These are phyloP conservation scores for Phylloscopus whistleri DNA, from an alignment of 2,113 vertebrate genomes.

Conservation along the genomic window DNA sequence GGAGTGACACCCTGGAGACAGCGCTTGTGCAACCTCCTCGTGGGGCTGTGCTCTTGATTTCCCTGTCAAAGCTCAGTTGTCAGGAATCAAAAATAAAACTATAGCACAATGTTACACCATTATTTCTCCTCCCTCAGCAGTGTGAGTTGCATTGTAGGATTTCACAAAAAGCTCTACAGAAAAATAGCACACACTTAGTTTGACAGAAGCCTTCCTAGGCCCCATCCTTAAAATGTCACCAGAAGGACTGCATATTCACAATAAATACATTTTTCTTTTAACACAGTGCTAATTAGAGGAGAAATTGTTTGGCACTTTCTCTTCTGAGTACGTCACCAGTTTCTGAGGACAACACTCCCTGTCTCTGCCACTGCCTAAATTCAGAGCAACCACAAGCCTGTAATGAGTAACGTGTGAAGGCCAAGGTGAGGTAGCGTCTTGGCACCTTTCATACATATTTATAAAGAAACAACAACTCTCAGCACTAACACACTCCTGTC, in stretches of 20 bases:
- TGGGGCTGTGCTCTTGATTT: neutral
- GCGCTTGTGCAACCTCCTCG: constrained; percentile 48
- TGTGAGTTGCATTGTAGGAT: neutral
- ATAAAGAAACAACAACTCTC: constrained; percentile 32
- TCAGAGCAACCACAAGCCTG: constrained; percentile 8
- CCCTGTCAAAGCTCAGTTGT: neutral
- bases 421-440: constrained; percentile 22
- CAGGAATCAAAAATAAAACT: constrained; percentile 12
- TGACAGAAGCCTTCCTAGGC: neutral
- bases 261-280: neutral
- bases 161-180: neutral
- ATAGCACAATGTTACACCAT: neutral
- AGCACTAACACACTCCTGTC: neutral
- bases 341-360: constrained; percentile 1
- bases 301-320: constrained; percentile 30
- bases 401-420: neutral
- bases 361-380: neutral
- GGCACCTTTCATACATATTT: constrained; percentile 10
- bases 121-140: neutral
- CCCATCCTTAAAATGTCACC: neutral
- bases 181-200: neutral
- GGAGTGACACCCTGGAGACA: constrained; percentile 68
- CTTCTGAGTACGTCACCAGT: constrained; percentile 8
- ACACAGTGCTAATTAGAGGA: neutral
- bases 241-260: neutral